Percentiles rank a stretch among this genome's conserved stretches.
phyloP scores from a whole-genome alignment of 2,797 vertebrate species.

The Peromyscus attwateri region DNA sequence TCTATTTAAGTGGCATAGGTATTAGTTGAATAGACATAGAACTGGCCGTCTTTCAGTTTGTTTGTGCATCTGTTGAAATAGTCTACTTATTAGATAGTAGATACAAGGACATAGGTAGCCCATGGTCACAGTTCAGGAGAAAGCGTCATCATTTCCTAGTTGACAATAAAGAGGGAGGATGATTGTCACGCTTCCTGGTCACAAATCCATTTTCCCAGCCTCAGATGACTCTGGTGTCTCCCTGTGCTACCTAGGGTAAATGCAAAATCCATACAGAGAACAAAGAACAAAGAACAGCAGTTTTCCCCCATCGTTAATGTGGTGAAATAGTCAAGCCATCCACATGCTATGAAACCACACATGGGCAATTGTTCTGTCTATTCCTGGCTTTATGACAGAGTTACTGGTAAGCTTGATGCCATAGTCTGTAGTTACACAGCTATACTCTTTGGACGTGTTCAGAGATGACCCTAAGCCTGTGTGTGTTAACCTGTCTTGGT shows the following conservation, averaged over 20 bases:
- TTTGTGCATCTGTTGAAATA: not conserved
- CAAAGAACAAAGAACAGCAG: not conserved
- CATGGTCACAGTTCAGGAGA: not conserved
- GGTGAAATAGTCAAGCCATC: not conserved
- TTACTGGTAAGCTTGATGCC: not conserved
- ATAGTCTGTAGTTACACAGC: not conserved
- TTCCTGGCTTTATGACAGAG: constrained; percentile 1
- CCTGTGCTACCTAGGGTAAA: not conserved
- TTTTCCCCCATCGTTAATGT: not conserved
- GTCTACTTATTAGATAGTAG: not conserved
- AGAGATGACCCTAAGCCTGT: not conserved
- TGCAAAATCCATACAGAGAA: not conserved
- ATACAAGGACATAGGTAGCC: not conserved
- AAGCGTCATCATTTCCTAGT: not conserved
- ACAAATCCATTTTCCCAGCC: not conserved
- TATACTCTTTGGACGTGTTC: not conserved
- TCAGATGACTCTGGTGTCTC: not conserved
- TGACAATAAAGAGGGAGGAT: not conserved
- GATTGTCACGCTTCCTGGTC: not conserved
- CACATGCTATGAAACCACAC: not conserved
- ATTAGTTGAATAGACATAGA: not conserved
- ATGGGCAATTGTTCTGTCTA: not conserved
- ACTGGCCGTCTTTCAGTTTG: not conserved
- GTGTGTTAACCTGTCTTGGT: not conserved
- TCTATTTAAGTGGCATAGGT: not conserved